Evolutionary conservation across 1,140 invertebrate species (phyloP), one percentile per base, ranked within the genome.

Genomic region (Latrodectus geometricus): DNA sequence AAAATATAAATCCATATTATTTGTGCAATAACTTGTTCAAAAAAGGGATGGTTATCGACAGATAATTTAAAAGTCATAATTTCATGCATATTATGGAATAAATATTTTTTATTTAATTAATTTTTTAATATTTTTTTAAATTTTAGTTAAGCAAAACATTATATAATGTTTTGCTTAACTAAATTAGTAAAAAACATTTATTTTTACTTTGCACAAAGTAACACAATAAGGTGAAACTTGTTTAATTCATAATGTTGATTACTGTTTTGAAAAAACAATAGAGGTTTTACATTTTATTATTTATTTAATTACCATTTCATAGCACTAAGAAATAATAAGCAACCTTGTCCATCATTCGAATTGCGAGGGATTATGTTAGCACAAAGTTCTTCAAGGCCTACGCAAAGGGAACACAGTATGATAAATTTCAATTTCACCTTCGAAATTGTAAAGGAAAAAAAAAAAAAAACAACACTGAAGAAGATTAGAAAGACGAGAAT

Each of bases 381-480:
- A 56, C 69, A 61, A 74, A 61, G 66, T n/a, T 50, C n/a, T 54
- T 70, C 8, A n/a, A 48, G 35, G 20, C 78, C 78, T 68, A 81
- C 78, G 78, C 78, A 70, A 21, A 65, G 50, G 12, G 76, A 79
- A 12, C 65, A n/a, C 65, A 54, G 35, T 69, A 68, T 70, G 52
- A 82, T 61, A 75, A 75, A 83, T 83, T 74, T 69, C 61, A 69
- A 83, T 75, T 83, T 83, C 72, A 75, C 81, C 81, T 61, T 75
- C 72, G 21, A 54, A 68, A 75, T 75, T 83, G 17, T 48, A 65
- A 72, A 65, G n/a, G n/a, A n/a, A n/a, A n/a, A n/a, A n/a, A 68
- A 48, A 73, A 61, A 48, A 82, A 70, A 35, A 35, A 68, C 17
- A 73, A 61, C 50, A 82, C 17, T 20, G 21, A 54, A 54, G 52